Base-by-base conservation (phyloP, 2,888 invertebrate species). In the Zaprionus lineosus region DNA sequence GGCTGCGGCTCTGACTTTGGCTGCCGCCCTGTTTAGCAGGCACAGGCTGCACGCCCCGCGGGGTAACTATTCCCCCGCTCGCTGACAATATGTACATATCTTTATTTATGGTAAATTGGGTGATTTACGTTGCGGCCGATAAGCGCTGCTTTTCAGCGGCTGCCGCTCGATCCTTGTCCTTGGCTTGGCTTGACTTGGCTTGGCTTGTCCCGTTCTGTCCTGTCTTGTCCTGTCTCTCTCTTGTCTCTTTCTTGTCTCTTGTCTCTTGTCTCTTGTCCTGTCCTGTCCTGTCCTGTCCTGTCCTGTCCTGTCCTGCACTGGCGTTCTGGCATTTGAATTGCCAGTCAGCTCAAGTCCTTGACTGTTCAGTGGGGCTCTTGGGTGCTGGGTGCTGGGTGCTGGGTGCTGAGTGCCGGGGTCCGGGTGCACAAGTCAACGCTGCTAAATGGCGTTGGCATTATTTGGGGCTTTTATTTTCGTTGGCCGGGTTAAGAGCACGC, bases 111-210 rank as follows among this genome's bases (percentile, higher is more conserved):
- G 70, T 74, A 85, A 86, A 85, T 82, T 84, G 87, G 79, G 87
- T 86, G 86, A 86, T 86, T 86, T 86, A 87, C 86, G 86, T 75
- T 73, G 86, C 63, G 78, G 79, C 76, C 74, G 85, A 83, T 83
- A 83, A 83, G 82, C 78, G 74, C 71, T 76, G 81, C 86, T 74
- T 85, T 78, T 81, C 81, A 85, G 81, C 84, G 81, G 65, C 65
- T 66, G 56, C 53, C 40, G 48, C 47, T 29, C 28, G 47, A 29
- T 21, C 31, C 39, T 50, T 60, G 67, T 52, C 41, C 33, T 53
- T 46, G 60, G 33, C 36, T 26, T 19, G 6, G 15, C 31, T 26
- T 16, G 39, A 11, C 12, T 7, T 9, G 7, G 15, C 28, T 40
- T 8, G 3, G 15, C 21, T 15, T 11, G 29, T 28, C 8, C 28